phyloP scores from a whole-genome alignment of 1,140 invertebrate species.

The Magallana gigas region DNA sequence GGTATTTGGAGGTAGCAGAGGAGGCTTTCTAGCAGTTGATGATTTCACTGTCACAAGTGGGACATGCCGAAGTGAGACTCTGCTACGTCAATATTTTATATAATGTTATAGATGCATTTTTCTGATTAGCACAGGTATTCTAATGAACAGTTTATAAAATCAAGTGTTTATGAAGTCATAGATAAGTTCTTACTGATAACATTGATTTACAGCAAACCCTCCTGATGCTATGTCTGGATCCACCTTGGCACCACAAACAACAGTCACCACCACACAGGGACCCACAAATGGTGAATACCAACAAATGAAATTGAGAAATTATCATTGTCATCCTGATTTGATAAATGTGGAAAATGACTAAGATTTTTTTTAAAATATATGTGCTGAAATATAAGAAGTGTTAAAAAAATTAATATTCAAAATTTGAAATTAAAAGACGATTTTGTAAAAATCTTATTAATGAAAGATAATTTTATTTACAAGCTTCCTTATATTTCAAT shows the following conservation, averaged over 20 bases:
- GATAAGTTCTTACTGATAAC: no score
- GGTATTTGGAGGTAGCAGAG: conserved; percentile 42
- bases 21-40: conserved; percentile 75
- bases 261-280: conserved; percentile 44
- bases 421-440: no score
- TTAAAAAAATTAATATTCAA: neutral
- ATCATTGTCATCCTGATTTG: neutral
- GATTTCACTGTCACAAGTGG: conserved; percentile 73
- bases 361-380: neutral
- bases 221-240: conserved; percentile 65
- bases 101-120: no score
- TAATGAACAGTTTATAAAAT: no score
- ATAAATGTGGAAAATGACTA: neutral
- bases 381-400: neutral
- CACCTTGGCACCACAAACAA: conserved; percentile 56
- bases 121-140: no score
- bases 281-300: conserved; percentile 57
- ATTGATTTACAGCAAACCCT: conserved; percentile 64
- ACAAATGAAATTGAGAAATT: neutral
- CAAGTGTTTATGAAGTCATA: no score
- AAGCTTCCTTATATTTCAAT: no score
- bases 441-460: no score
- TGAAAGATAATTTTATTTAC: neutral
- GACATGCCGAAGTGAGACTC: conserved; percentile 66
- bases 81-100: no score